These are phyloP conservation scores for Myiozetetes cayanensis DNA, from an alignment of 2,113 vertebrate genomes.

Conservation along the genomic window DNA sequence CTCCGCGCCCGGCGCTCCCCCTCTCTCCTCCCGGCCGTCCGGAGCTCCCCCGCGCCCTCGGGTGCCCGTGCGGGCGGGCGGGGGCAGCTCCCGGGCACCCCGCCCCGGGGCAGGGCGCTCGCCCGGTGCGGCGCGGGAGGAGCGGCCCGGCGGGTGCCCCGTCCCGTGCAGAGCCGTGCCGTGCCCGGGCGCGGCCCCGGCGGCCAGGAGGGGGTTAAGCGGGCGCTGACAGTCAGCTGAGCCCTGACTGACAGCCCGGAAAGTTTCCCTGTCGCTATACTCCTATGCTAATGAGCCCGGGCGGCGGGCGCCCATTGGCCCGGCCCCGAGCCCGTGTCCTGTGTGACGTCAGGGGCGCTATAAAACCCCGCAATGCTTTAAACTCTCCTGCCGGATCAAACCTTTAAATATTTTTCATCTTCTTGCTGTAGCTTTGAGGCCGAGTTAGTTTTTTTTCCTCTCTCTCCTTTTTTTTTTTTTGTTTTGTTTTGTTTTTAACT, in stretches of 20 bases:
- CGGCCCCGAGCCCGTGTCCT: slow-evolving; percentile 82
- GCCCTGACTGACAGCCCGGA: slow-evolving; percentile 87
- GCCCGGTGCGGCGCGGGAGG: not conserved
- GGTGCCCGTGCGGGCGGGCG: not conserved
- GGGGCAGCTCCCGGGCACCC: not conserved
- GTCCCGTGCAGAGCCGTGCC: not conserved
- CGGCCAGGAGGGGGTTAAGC: slow-evolving; percentile 72
- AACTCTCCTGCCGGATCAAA: slow-evolving; percentile 93
- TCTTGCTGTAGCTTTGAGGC: slow-evolving; percentile 62
- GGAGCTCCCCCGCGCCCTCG: not conserved
- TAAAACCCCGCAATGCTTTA: slow-evolving; percentile 97
- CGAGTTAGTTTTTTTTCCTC: not conserved
- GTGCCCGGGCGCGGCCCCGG: not conserved
- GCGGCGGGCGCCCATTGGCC: slow-evolving; percentile 84
- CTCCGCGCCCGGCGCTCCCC: not conserved
- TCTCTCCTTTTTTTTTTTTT: not conserved
- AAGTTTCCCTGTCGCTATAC: slow-evolving; percentile 89
- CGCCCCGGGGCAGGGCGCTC: not conserved
- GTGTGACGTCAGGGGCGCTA: slow-evolving; percentile 91
- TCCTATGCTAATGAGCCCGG: slow-evolving; percentile 90
- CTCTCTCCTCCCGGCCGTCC: not conserved
- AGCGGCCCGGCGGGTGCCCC: not conserved
- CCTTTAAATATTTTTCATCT: slow-evolving; percentile 84
- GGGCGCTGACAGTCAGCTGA: slow-evolving; percentile 94
- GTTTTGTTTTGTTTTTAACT: not conserved